A percentile compares a stretch with the other conserved stretches of the same genome.
These are phyloP conservation scores for Silvanus unidentatus DNA, from an alignment of 2,888 invertebrate genomes.

Conservation along the genomic window DNA sequence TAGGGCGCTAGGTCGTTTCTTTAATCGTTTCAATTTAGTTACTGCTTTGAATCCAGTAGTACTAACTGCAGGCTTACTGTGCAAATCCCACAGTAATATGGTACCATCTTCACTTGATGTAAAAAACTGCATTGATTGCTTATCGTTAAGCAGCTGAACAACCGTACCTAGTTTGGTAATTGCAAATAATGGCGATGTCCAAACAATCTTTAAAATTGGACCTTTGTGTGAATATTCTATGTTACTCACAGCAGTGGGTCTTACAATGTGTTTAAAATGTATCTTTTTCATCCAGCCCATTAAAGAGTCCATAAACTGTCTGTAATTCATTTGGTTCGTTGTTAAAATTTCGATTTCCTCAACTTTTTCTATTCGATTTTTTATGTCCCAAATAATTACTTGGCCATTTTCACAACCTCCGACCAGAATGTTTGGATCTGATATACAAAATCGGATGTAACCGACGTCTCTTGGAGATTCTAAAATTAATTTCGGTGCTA, in stretches of 20 bases:
- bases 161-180: conserved; percentile 57
- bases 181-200: conserved; percentile 60
- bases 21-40: conserved; percentile 46
- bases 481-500: conserved; percentile 64
- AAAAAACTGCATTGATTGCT: conserved; percentile 55
- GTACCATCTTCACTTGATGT: conserved; percentile 63
- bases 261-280: conserved; percentile 53
- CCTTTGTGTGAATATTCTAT: conserved; percentile 55
- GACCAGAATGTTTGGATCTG: conserved; percentile 60
- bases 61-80: conserved; percentile 39
- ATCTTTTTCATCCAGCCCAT: conserved; percentile 65
- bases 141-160: conserved; percentile 39
- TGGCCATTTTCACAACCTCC: conserved; percentile 71
- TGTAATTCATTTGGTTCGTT: conserved; percentile 58
- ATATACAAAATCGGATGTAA: conserved; percentile 61
- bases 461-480: conserved; percentile 63
- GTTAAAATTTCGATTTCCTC: conserved; percentile 59
- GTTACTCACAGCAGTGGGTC: conserved; percentile 57
- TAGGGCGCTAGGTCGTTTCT: conserved; percentile 54
- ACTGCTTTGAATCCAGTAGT: conserved; percentile 36
- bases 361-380: conserved; percentile 33
- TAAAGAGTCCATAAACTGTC: conserved; percentile 48
- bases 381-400: conserved; percentile 44
- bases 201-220: conserved; percentile 58
- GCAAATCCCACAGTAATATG: conserved; percentile 67